Evolutionary conservation across 2,113 vertebrate species (phyloP).

Genomic region (Corvus cornix): DNA sequence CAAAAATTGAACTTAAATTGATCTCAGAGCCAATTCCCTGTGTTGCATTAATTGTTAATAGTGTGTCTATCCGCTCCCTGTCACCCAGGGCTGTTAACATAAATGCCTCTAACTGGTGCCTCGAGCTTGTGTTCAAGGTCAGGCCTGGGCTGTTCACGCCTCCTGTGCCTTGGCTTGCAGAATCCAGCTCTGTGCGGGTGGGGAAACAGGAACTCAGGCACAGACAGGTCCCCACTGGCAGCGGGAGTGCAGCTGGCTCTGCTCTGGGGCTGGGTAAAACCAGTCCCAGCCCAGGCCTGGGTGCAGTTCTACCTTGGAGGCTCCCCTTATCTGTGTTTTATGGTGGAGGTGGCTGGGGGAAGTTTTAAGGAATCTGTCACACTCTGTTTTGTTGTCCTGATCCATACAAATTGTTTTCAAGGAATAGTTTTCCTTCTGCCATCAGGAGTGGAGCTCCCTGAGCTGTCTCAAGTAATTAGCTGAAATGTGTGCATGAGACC

Average conservation of each 20-base stretch:
- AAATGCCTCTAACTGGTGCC: not conserved
- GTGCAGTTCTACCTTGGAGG: rapidly evolving
- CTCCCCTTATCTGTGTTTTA: not conserved
- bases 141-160: not conserved
- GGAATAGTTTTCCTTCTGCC: not conserved
- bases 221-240: not conserved
- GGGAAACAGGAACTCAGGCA: not conserved
- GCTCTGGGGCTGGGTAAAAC: not conserved
- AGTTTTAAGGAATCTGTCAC: not conserved
- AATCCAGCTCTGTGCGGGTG: not conserved
- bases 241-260: not conserved
- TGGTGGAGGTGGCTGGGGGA: not conserved
- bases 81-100: slow-evolving; percentile 1
- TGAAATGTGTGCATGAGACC: not conserved
- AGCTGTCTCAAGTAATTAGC: not conserved
- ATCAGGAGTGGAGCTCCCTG: not conserved
- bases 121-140: slow-evolving; percentile 19
- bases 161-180: not conserved
- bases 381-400: not conserved
- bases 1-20: not conserved
- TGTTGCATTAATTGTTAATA: not conserved
- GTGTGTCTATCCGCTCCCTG: not conserved
- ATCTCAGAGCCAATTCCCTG: not conserved
- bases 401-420: not conserved
- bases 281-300: not conserved